Conservation (phyloP, 1,140 invertebrate species). For the Fopius arisanus region DNA sequence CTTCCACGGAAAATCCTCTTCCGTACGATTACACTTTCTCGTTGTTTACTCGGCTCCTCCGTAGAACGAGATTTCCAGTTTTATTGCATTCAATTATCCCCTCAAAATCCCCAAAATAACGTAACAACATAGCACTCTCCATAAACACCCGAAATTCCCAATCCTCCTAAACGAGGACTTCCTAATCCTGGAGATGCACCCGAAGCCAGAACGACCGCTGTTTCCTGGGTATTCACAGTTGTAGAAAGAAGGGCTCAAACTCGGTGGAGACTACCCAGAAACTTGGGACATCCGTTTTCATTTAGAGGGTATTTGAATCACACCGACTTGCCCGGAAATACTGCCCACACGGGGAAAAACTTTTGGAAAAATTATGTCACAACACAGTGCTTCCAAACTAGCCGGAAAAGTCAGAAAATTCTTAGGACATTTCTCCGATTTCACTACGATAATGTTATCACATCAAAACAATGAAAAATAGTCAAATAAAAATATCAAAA, state of each 20-base stretch:
- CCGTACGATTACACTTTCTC: too few species aligned
- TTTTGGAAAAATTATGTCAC: too few species aligned
- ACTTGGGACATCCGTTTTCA: conserved; percentile 13
- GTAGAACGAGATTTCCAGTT: neutral
- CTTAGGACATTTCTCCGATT: too few species aligned
- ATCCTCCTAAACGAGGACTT: neutral
- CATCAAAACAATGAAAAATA: too few species aligned
- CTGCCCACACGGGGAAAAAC: too few species aligned
- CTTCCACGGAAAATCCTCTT: too few species aligned
- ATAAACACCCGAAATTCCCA: neutral
- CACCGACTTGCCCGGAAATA: too few species aligned
- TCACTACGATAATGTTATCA: too few species aligned
- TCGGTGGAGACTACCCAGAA: neutral
- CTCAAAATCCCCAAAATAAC: neutral
- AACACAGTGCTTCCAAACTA: too few species aligned
- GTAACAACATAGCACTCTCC: neutral
- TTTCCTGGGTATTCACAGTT: neutral
- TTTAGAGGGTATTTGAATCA: conserved; percentile 3
- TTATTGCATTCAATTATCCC: neutral
- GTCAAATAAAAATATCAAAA: too few species aligned
- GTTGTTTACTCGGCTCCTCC: neutral
- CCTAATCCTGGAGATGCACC: neutral
- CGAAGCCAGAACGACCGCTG: too few species aligned
- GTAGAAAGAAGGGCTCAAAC: conserved; percentile 5
- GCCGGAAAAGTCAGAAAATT: too few species aligned